Evolutionary conservation across 2,888 invertebrate genomes (phyloP).

Genomic region (Napeogenes inachia): DNA sequence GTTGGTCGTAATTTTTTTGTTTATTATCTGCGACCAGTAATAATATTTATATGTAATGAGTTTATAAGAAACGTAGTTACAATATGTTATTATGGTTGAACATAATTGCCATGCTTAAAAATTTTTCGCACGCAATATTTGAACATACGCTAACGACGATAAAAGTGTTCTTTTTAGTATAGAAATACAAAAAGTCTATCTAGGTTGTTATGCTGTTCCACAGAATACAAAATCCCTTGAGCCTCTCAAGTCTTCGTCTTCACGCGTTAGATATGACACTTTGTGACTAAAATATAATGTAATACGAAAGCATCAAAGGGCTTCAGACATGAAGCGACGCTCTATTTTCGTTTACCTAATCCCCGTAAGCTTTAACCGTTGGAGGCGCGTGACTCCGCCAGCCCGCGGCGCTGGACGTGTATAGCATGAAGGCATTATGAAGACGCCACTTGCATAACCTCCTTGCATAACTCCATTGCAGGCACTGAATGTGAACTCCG

Average conservation of each 20-base stretch:
- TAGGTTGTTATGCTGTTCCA: background rate
- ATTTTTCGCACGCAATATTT: too few species aligned
- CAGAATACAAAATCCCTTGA: constrained; percentile 3
- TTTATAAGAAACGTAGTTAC: too few species aligned
- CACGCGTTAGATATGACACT: constrained; percentile 9
- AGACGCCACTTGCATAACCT: constrained; percentile 53
- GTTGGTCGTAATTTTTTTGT: too few species aligned
- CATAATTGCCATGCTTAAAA: too few species aligned
- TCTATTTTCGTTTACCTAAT: constrained; percentile 60
- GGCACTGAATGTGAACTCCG: constrained; percentile 61
- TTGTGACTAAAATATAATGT: constrained; percentile 24
- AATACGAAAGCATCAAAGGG: constrained; percentile 38
- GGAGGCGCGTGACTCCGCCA: constrained; percentile 39
- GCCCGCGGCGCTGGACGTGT: constrained; percentile 47
- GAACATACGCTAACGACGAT: too few species aligned
- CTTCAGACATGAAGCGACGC: constrained; percentile 43
- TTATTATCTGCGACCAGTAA: too few species aligned
- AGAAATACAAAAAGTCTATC: too few species aligned
- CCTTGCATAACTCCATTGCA: constrained; percentile 66
- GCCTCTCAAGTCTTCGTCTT: background rate
- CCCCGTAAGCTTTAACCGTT: constrained; percentile 44
- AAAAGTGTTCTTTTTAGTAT: too few species aligned
- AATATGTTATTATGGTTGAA: too few species aligned
- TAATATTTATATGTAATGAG: too few species aligned
- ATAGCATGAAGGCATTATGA: constrained; percentile 46